Evolutionary conservation across 1,140 invertebrate species (phyloP).

Genomic region (Megalonaias nervosa): DNA sequence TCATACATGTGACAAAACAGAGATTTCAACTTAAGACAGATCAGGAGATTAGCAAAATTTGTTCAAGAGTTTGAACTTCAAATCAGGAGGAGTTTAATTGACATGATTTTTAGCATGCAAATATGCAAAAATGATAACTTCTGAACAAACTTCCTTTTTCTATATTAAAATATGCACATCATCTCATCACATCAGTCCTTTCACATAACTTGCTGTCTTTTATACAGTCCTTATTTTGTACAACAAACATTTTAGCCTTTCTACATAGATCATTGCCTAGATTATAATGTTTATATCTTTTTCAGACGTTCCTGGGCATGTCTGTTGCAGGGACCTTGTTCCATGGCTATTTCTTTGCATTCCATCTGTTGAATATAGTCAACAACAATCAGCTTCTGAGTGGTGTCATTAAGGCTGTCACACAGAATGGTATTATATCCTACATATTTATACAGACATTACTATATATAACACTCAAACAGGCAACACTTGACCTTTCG

Average conservation of each 20-base stretch:
- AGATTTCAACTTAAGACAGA: too few relatives aligned
- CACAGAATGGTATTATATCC: conserved; percentile 64
- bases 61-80: too few relatives aligned
- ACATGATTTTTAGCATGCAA: neutral
- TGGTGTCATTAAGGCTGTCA: conserved; percentile 71
- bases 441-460: neutral
- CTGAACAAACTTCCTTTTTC: neutral
- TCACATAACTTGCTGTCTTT: too few relatives aligned
- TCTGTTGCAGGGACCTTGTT: conserved; percentile 66
- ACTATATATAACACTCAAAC: neutral
- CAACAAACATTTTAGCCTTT: too few relatives aligned
- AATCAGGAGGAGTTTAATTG: too few relatives aligned
- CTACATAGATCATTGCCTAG: too few relatives aligned
- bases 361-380: conserved; percentile 71
- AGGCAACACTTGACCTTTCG: too few relatives aligned
- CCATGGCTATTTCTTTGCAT: conserved; percentile 71
- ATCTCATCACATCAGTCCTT: neutral
- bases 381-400: conserved; percentile 70
- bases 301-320: conserved; percentile 67
- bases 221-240: too few relatives aligned
- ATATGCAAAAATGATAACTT: neutral
- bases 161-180: neutral
- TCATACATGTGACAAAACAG: too few relatives aligned
- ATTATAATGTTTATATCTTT: conserved; percentile 17
- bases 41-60: too few relatives aligned